phyloP scores from a whole-genome alignment of 1,140 invertebrate species.

The Belonocnema kinseyi region DNA sequence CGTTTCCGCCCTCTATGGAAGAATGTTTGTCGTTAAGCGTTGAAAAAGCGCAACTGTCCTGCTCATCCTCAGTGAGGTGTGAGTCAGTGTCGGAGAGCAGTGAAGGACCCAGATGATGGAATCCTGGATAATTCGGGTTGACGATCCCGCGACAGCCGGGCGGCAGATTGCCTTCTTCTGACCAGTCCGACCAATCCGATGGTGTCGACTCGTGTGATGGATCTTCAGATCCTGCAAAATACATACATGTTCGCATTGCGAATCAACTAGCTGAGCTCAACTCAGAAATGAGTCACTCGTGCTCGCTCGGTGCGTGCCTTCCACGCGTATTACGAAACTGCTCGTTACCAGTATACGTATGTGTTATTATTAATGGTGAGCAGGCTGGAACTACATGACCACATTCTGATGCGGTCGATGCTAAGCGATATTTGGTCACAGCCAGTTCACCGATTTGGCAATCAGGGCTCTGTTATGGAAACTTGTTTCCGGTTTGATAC shows the following conservation, averaged over 20 bases:
- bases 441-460: neutral
- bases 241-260: constrained; percentile 37
- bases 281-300: constrained; percentile 33
- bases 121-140: constrained; percentile 87
- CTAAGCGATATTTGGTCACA: constrained; percentile 9
- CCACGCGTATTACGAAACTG: constrained; percentile 46
- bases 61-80: constrained; percentile 73
- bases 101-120: constrained; percentile 72
- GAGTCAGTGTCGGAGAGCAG: constrained; percentile 70
- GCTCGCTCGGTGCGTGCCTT: constrained; percentile 39
- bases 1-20: constrained; percentile 30
- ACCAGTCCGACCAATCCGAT: constrained; percentile 73
- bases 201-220: constrained; percentile 45
- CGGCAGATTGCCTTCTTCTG: constrained; percentile 68
- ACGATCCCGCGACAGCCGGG: constrained; percentile 79
- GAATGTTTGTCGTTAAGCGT: constrained; percentile 25
- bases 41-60: constrained; percentile 51
- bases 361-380: constrained; percentile 37
- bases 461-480: too few species aligned
- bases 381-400: constrained; percentile 35
- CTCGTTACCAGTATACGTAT: constrained; percentile 40
- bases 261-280: constrained; percentile 37
- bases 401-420: constrained; percentile 29
- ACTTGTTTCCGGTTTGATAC: too few species aligned
- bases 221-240: constrained; percentile 51